Evolutionary conservation across 2,797 vertebrate species (phyloP).

Genomic region (Oreortyx pictus): DNA sequence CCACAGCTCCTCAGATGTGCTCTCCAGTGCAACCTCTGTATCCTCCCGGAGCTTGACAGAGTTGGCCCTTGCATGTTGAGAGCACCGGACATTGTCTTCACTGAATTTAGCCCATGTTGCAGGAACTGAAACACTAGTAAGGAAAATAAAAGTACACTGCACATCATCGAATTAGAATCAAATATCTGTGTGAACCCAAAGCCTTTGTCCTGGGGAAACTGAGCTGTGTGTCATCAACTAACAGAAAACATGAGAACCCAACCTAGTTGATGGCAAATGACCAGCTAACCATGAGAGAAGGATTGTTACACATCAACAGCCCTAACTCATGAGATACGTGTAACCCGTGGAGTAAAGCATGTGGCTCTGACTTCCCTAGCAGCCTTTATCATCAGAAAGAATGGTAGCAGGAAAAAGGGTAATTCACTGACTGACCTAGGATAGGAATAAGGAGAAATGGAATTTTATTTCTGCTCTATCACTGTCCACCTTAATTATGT

Average conservation of each 20-base stretch:
- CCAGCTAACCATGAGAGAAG: background rate
- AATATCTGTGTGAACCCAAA: background rate
- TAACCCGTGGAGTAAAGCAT: background rate
- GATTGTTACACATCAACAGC: background rate
- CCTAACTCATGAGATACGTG: background rate
- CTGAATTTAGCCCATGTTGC: constrained; percentile 75
- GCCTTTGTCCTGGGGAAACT: background rate
- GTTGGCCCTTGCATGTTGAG: constrained; percentile 74
- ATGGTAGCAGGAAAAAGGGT: background rate
- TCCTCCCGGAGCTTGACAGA: constrained; percentile 72
- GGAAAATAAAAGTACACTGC: background rate
- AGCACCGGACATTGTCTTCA: constrained; percentile 75
- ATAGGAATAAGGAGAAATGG: background rate
- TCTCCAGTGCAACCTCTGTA: constrained; percentile 60
- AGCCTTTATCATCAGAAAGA: background rate
- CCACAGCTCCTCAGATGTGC: constrained; percentile 73
- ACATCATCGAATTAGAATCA: background rate
- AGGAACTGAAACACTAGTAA: constrained; percentile 61
- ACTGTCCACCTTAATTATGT: background rate
- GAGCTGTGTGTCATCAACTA: background rate
- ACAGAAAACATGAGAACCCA: background rate
- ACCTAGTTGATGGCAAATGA: background rate
- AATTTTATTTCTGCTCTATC: background rate
- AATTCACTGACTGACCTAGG: background rate
- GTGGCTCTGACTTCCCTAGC: too few relatives aligned